phyloP scores from a whole-genome alignment of 2,888 invertebrate genomes.

The Tiphia femorata region DNA sequence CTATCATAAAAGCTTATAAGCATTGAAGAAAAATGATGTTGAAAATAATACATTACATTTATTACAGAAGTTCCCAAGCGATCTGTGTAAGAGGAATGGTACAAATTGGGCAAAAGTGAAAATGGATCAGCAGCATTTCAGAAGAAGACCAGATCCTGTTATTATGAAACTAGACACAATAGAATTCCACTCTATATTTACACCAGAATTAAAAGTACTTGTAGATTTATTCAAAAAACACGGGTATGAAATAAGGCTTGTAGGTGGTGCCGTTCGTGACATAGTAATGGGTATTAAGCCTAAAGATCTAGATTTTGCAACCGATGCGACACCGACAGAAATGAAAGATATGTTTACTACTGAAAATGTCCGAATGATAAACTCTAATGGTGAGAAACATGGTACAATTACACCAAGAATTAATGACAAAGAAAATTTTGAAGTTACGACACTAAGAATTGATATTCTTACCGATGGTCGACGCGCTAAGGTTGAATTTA shows the following conservation, averaged over 20 bases:
- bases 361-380: slow-evolving; percentile 88
- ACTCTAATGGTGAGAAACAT: slow-evolving; percentile 92
- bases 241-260: slow-evolving; percentile 89
- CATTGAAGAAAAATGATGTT: not conserved
- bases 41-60: not conserved
- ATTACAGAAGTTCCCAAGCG: not conserved
- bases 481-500: slow-evolving; percentile 95
- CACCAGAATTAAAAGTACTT: slow-evolving; percentile 82
- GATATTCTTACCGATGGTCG: slow-evolving; percentile 94
- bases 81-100: not conserved
- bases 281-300: slow-evolving; percentile 83
- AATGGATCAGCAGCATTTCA: no score
- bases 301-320: slow-evolving; percentile 97
- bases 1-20: no score
- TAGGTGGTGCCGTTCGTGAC: slow-evolving; percentile 97
- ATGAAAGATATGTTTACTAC: slow-evolving; percentile 94
- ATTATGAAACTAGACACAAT: slow-evolving; percentile 79
- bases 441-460: slow-evolving; percentile 93
- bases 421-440: slow-evolving; percentile 94
- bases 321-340: slow-evolving; percentile 94
- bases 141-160: slow-evolving; percentile 77
- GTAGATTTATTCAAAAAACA: slow-evolving; percentile 83
- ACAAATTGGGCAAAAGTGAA: slow-evolving; percentile 34
- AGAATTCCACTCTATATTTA: slow-evolving; percentile 84
- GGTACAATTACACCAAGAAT: slow-evolving; percentile 97